A percentile compares a stretch with the other conserved stretches of the same genome.
Conservation (phyloP, 2,888 invertebrate genomes). For the Tupiocoris notatus region DNA sequence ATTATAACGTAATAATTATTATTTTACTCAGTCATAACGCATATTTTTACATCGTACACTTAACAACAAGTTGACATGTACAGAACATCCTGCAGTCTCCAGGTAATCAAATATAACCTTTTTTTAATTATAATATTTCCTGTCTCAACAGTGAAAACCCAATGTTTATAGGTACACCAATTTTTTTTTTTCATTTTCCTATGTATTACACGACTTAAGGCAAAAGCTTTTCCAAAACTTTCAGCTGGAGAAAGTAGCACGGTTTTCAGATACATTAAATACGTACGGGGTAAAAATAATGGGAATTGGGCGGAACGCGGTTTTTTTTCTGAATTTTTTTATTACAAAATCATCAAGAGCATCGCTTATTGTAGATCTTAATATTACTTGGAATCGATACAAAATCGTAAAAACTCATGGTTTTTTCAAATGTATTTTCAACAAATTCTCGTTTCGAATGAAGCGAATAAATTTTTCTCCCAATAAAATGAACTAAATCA, state of each 20-base stretch:
- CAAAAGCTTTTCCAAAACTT: constrained; percentile 27
- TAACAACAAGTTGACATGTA: constrained; percentile 29
- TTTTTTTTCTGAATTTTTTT: too few species aligned
- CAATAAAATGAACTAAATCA: too few species aligned
- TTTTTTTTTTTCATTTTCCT: not conserved
- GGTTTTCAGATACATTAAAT: too few species aligned
- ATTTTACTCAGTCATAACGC: constrained; percentile 27
- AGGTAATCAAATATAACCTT: not conserved
- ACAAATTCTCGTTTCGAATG: too few species aligned
- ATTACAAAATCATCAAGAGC: too few species aligned
- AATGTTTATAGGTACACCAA: not conserved
- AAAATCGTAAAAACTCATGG: too few species aligned
- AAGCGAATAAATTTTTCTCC: too few species aligned
- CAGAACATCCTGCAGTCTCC: constrained; percentile 32
- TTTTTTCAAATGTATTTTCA: too few species aligned
- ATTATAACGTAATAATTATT: constrained; percentile 9
- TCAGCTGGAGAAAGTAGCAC: constrained; percentile 27
- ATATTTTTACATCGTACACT: constrained; percentile 27
- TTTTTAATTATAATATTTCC: constrained; percentile 6
- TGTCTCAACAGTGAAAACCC: too few species aligned
- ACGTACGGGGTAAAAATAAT: not conserved
- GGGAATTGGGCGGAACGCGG: constrained; percentile 19
- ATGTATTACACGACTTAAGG: not conserved
- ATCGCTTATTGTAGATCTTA: too few species aligned
- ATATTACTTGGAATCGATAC: too few species aligned